These are phyloP conservation scores for Urocynchramus pylzowi DNA, from an alignment of 2,113 vertebrate species.

Conservation along the genomic window DNA sequence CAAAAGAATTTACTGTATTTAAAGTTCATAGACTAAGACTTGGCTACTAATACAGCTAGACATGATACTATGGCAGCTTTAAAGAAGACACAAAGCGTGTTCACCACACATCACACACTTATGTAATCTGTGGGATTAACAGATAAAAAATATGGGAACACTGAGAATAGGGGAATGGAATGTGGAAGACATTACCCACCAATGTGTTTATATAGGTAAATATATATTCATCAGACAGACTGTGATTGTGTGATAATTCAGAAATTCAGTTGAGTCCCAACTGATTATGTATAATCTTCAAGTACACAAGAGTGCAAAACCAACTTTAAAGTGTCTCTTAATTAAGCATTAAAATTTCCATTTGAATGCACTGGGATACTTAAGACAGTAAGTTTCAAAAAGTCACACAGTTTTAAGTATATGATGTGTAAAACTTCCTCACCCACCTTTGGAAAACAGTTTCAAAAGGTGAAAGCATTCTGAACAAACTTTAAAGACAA, in stretches of 20 bases:
- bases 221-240: background rate
- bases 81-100: background rate
- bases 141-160: background rate
- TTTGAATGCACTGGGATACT: background rate
- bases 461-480: background rate
- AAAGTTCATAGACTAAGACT: background rate
- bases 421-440: background rate
- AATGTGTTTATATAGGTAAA: background rate
- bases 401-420: background rate
- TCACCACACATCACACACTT: background rate
- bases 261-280: background rate
- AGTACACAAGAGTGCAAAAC: background rate
- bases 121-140: background rate
- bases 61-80: background rate
- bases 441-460: background rate
- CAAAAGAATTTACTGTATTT: background rate
- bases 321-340: background rate
- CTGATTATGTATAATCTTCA: background rate
- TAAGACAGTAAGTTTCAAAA: background rate
- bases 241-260: background rate
- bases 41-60: background rate
- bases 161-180: background rate
- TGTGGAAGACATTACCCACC: background rate
- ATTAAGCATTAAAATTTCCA: background rate
- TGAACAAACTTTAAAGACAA: background rate